Conservation (phyloP, 1,140 invertebrate genomes). For the Aricia agestis region DNA sequence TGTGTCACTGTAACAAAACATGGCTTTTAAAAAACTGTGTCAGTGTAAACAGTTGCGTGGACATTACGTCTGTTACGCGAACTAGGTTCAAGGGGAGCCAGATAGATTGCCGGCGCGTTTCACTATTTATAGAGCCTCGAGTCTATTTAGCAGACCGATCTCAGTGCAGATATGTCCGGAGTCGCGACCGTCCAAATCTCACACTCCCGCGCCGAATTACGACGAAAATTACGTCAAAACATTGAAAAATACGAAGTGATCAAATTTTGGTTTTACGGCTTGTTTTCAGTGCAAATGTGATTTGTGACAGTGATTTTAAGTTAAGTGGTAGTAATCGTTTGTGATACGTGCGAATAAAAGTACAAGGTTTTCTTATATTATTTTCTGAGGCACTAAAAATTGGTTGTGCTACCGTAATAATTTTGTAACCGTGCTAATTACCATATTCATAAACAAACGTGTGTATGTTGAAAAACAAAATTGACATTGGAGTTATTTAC, state of each 20-base stretch:
- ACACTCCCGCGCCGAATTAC: constrained; percentile 35
- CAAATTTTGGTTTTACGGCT: too few relatives aligned
- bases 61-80: constrained; percentile 59
- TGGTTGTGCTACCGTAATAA: not conserved
- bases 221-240: constrained; percentile 7
- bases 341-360: too few relatives aligned
- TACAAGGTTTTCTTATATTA: too few relatives aligned
- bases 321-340: not conserved
- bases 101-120: constrained; percentile 67
- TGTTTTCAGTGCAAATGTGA: not conserved
- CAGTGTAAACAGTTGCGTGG: constrained; percentile 64
- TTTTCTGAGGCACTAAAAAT: not conserved
- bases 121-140: constrained; percentile 70
- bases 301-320: not conserved
- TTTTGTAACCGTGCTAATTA: constrained; percentile 18
- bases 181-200: constrained; percentile 53
- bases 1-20: constrained; percentile 7
- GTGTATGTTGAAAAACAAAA: constrained; percentile 66
- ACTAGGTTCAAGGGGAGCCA: constrained; percentile 73
- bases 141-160: constrained; percentile 66
- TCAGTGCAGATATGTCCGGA: constrained; percentile 70
- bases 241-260: not conserved
- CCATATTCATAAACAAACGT: constrained; percentile 27
- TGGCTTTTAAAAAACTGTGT: constrained; percentile 64
- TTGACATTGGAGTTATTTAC: constrained; percentile 71